Conservation (phyloP, 2,797 vertebrate species). For the Diglossa cyanea region DNA sequence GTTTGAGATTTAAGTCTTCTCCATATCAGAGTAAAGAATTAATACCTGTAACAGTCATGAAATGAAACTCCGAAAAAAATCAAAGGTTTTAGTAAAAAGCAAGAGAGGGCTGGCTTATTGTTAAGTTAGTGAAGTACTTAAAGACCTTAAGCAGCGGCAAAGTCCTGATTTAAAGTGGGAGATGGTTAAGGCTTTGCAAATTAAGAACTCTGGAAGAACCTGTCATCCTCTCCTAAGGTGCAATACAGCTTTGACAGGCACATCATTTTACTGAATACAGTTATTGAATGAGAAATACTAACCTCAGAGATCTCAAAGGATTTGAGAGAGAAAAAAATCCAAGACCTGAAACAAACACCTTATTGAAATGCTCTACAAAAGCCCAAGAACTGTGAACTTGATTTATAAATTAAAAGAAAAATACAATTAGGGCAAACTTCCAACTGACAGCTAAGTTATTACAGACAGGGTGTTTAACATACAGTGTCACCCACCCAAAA, state of each 20-base stretch:
- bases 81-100: background rate
- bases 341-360: conserved; percentile 6
- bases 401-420: conserved; percentile 24
- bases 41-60: background rate
- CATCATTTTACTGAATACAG: background rate
- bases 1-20: background rate
- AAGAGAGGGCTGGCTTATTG: background rate
- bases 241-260: background rate
- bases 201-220: background rate
- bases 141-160: background rate
- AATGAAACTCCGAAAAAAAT: background rate
- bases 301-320: conserved; percentile 6
- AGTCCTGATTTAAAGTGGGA: background rate
- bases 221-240: background rate
- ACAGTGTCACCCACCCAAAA: background rate
- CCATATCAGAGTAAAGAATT: background rate
- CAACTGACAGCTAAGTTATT: background rate
- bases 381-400: background rate
- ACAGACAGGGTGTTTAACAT: background rate
- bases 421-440: background rate
- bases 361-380: background rate
- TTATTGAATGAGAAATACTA: background rate
- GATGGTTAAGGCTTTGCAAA: background rate
- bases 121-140: conserved; percentile 20
- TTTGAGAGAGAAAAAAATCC: background rate